Evolutionary conservation across 2,113 vertebrate genomes (phyloP).

Genomic region (Eublepharis macularius): DNA sequence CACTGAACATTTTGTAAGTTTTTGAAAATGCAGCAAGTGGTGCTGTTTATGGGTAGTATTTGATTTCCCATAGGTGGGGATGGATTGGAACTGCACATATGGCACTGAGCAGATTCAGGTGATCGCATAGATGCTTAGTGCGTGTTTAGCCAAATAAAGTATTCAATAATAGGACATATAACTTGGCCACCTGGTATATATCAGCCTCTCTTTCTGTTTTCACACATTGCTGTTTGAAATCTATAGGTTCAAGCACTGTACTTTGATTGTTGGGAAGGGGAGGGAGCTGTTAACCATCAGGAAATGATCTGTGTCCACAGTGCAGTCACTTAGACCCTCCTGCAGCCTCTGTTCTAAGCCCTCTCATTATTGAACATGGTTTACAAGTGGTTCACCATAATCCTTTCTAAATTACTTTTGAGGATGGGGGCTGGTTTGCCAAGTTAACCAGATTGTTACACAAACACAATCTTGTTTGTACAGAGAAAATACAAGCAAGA

Average conservation of each 20-base stretch:
- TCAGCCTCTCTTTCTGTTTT: constrained; percentile 50
- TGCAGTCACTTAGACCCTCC: constrained; percentile 62
- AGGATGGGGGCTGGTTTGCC: constrained; percentile 59
- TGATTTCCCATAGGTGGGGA: constrained; percentile 37
- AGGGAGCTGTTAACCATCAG: constrained; percentile 70
- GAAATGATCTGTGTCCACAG: constrained; percentile 74
- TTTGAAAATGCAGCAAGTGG: constrained; percentile 26
- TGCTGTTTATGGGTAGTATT: neutral
- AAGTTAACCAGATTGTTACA: constrained; percentile 42
- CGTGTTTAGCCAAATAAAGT: constrained; percentile 46
- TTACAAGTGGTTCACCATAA: constrained; percentile 76
- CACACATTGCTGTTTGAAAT: constrained; percentile 52
- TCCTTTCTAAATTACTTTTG: constrained; percentile 80
- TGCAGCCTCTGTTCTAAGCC: constrained; percentile 69
- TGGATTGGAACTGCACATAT: neutral
- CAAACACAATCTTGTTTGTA: constrained; percentile 14
- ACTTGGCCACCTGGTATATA: constrained; percentile 68
- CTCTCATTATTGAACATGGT: constrained; percentile 73
- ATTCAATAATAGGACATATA: constrained; percentile 34
- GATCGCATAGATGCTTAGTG: constrained; percentile 19
- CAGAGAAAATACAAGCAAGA: constrained; percentile 7
- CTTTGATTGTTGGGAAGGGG: constrained; percentile 45
- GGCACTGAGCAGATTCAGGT: neutral
- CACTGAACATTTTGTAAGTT: neutral
- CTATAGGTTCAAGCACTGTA: constrained; percentile 24